Base-by-base conservation (phyloP, 2,888 invertebrate species). In the Heliothis peltigera region DNA sequence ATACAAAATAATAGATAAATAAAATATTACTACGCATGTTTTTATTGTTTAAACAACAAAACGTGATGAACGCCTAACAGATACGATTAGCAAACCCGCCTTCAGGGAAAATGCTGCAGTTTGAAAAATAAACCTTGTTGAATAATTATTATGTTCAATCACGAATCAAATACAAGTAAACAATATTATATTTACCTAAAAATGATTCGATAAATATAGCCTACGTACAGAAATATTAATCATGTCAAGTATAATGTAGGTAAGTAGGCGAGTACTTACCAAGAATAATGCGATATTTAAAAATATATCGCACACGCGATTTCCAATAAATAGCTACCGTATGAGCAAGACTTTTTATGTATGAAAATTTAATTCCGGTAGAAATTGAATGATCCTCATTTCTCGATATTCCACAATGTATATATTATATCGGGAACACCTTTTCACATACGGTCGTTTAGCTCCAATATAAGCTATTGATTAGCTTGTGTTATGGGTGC, bases 61-160 rank as follows among this genome's bases (percentile, higher is more conserved):
- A 56, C 62, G 76, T 75, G 70, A 44, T 19, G 12, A 57, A 28
- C 54, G 76, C 71, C 70, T 63, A 47, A 39, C 8, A 58, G 51
- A 70, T 2, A 52, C 46, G 63, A 75, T 70, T 75, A 72, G 76
- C 76, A 70, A 72, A 75, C 10, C 42, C 39, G 43, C 64, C 43
- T 17, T 47, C 32, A 43, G 25, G 47, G 43, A 42, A 55, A 58
- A 28, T 43, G 47, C 58, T 72, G 71, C 64, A 19, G 32, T 52
- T 35, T 48, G 6, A 58, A 72, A 58, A 75, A 46, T 46, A 51
- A 57, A 25, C 39, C 28, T 21, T 19, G 70, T 44, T 47, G 18
- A 19, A 7, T n/a, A 47, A 15, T 15, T 74, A 0, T 21, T 32
- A 61, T 25, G 28, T 44, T n/a, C 6, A 12, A 28, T 35, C 17